Evolutionary conservation across 2,113 vertebrate species (phyloP), one percentile per base, ranked within the genome.

Genomic region (Papio anubis): DNA sequence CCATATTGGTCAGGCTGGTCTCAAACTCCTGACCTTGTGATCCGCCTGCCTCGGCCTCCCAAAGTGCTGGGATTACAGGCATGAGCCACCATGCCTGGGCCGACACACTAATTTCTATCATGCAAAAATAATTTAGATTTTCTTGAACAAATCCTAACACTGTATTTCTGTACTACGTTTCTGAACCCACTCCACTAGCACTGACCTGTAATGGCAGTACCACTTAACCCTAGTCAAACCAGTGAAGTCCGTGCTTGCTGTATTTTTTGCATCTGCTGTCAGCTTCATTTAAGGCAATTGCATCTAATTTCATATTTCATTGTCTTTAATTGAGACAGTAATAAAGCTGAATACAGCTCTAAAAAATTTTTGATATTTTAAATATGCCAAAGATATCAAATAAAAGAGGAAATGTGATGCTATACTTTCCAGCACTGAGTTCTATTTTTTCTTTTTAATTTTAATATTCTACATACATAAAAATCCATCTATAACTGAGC

Each of bases 91-190:
- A 12, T 2, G 3, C 27, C 61, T 0, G 0, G 61, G 61, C 61
- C 3, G 9, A 64, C 59, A 30, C 5, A 23, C 21, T 11, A 66
- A 87, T n/a, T 81, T 87, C 35, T 82, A 32, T 87, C 13, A 72
- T 25, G 38, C 43, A 94, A 75, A 88, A 89, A 32, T 80, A 86
- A 68, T 73, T 92, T 66, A 83, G 80, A 18, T 76, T 87, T 94
- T 94, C 70, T 43, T 17, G 50, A 90, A 66, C 7, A 48, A 92
- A 55, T 38, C n/a, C 17, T 61, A 59, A 35, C 38, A 50, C 2
- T 43, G 3, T 40, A 13, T 82, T 55, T 93, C 66, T 93, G 57
- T 75, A 86, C 12, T 17, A 55, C 14, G 20, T 75, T 66, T 90
- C 55, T 40, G 55, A 75, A 40, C 12, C 68, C 40, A 10, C 27